phyloP scores from a whole-genome alignment of 2,113 vertebrate genomes.

The Hyaena hyaena region DNA sequence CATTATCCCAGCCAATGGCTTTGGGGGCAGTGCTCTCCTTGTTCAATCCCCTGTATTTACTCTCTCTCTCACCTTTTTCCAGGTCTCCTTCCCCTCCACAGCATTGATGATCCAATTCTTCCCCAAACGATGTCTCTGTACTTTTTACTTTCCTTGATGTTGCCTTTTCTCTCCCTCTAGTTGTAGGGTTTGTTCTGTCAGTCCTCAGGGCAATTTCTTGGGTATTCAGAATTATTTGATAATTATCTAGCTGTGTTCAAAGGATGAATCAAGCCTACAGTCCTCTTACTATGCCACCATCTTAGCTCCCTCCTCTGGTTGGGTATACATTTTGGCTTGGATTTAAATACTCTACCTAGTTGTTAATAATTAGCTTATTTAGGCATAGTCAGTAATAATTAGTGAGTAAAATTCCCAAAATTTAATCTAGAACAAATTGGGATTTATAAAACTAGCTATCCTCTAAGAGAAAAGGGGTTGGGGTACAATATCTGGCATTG shows the following conservation, averaged over 20 bases:
- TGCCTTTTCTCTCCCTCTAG: neutral
- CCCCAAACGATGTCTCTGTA: neutral
- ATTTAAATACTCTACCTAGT: neutral
- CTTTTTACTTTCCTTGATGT: neutral
- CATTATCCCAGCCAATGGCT: neutral
- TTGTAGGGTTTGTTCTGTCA: neutral
- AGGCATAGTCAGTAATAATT: neutral
- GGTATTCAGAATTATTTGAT: neutral
- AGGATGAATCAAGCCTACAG: neutral
- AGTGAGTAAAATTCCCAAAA: neutral
- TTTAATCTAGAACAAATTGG: neutral
- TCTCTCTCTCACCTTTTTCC: neutral
- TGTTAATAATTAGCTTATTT: constrained; percentile 3
- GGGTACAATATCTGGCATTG: neutral
- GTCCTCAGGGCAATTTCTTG: neutral
- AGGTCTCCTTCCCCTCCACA: neutral
- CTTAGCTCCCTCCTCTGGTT: neutral
- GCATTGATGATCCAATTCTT: neutral
- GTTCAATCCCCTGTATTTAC: neutral
- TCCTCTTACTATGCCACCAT: neutral
- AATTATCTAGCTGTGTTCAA: neutral
- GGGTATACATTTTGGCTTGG: neutral
- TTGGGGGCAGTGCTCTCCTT: neutral
- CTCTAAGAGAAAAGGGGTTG: neutral
- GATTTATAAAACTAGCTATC: neutral